Conservation (phyloP, 1,140 invertebrate species). For the Heliconius nattereri region DNA sequence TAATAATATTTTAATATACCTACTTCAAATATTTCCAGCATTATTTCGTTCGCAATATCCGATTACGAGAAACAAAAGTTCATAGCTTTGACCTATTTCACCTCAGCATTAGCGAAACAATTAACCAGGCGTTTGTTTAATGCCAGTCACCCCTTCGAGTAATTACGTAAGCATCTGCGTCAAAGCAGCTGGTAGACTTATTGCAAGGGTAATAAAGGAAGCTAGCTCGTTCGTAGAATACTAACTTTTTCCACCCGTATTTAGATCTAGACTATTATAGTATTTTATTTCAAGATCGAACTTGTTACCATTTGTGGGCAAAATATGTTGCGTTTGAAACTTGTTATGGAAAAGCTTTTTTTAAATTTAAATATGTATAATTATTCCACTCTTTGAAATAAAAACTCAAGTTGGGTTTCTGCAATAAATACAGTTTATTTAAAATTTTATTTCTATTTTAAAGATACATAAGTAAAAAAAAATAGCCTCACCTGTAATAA, state of each 20-base stretch:
- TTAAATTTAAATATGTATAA: background rate
- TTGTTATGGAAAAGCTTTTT: conserved; percentile 26
- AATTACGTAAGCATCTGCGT: conserved; percentile 62
- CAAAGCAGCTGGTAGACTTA: conserved; percentile 56
- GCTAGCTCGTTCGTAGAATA: conserved; percentile 55
- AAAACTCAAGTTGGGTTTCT: too few species aligned
- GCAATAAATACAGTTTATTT: too few species aligned
- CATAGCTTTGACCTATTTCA: conserved; percentile 26
- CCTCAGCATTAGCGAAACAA: conserved; percentile 32
- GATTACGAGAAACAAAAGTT: conserved; percentile 9
- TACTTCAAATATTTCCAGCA: too few species aligned
- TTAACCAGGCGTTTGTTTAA: conserved; percentile 44
- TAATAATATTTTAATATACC: too few species aligned
- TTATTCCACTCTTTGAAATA: too few species aligned
- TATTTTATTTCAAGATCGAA: conserved; percentile 30
- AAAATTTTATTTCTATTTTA: too few species aligned
- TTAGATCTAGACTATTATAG: conserved; percentile 49
- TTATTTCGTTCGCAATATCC: background rate
- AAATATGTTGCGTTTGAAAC: conserved; percentile 26
- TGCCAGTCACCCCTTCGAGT: conserved; percentile 54
- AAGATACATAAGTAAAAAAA: too few species aligned
- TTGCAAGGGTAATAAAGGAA: conserved; percentile 65
- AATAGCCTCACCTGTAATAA: too few species aligned
- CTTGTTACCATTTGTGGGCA: conserved; percentile 29
- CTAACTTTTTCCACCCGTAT: conserved; percentile 50